Percentiles rank a stretch among this genome's conserved stretches.
Conservation (phyloP, 2,113 vertebrate species). For the Gymnorhina tibicen region DNA sequence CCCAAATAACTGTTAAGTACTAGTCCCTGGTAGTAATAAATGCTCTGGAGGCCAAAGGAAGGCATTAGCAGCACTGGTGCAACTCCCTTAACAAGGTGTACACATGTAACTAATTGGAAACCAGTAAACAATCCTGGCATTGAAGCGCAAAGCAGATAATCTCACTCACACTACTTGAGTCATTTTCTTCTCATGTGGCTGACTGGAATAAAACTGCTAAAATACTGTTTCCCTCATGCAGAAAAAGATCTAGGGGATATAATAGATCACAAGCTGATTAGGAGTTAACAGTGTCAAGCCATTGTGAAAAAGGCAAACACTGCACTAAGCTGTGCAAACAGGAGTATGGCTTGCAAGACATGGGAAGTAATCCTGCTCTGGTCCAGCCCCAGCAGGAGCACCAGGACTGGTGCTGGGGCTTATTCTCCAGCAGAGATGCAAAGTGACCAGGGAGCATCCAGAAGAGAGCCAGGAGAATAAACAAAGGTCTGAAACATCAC, state of each 20-base stretch:
- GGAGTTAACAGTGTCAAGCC: constrained; percentile 63
- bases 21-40: neutral
- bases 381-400: neutral
- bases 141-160: constrained; percentile 59
- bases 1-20: neutral
- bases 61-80: neutral
- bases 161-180: constrained; percentile 52
- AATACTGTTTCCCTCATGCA: constrained; percentile 60
- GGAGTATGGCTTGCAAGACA: constrained; percentile 10
- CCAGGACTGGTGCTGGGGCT: neutral
- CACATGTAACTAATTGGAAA: constrained; percentile 38
- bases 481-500: neutral
- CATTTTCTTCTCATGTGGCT: constrained; percentile 57
- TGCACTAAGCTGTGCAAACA: constrained; percentile 65
- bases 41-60: constrained; percentile 5
- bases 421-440: neutral
- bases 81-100: constrained; percentile 7
- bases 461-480: neutral
- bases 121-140: constrained; percentile 56
- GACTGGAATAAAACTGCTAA: constrained; percentile 53
- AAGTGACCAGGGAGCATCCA: neutral
- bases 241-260: constrained; percentile 63
- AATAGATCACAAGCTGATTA: constrained; percentile 68
- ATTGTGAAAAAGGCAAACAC: constrained; percentile 66
- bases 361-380: neutral